Percentiles rank a stretch among this genome's conserved stretches.
Conservation (phyloP, 2,797 vertebrate genomes). For the Etheostoma perlongum region DNA sequence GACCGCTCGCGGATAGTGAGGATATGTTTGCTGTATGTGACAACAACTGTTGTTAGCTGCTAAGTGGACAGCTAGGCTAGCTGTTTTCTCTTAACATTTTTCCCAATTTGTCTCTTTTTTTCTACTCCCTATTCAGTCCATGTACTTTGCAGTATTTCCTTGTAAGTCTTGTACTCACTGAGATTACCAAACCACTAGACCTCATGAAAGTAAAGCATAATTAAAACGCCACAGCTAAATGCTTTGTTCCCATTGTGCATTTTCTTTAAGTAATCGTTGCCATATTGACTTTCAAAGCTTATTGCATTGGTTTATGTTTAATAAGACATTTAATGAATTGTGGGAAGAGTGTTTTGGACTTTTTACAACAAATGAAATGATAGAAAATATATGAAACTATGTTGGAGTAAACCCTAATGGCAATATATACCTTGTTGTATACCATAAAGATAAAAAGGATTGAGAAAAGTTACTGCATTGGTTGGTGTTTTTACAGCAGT, state of each 20-base stretch:
- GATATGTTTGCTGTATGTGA: too few relatives aligned
- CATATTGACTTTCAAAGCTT: conserved; percentile 69
- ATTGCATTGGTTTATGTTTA: conserved; percentile 63
- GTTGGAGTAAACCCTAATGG: conserved; percentile 48
- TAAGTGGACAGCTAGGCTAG: conserved; percentile 42
- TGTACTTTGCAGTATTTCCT: conserved; percentile 37
- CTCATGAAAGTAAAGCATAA: conserved; percentile 76
- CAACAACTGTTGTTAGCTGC: too few relatives aligned
- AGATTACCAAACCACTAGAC: conserved; percentile 70
- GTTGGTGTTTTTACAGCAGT: conserved; percentile 61
- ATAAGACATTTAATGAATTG: conserved; percentile 73
- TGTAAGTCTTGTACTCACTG: conserved; percentile 38
- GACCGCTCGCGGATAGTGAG: too few relatives aligned
- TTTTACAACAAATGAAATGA: conserved; percentile 64
- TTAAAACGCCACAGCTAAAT: conserved; percentile 61
- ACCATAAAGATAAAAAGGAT: conserved; percentile 55
- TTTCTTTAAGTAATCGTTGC: conserved; percentile 69
- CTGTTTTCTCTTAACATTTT: conserved; percentile 44
- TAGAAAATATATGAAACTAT: conserved; percentile 52
- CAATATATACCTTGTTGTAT: conserved; percentile 55
- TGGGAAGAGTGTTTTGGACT: conserved; percentile 46
- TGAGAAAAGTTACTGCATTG: conserved; percentile 43
- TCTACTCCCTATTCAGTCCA: conserved; percentile 12
- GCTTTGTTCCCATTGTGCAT: conserved; percentile 61
- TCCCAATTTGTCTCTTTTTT: conserved; percentile 32